Evolutionary conservation across 1,140 invertebrate genomes (phyloP), one percentile per base, ranked within the genome.

Genomic region (Caenorhabditis latens): DNA sequence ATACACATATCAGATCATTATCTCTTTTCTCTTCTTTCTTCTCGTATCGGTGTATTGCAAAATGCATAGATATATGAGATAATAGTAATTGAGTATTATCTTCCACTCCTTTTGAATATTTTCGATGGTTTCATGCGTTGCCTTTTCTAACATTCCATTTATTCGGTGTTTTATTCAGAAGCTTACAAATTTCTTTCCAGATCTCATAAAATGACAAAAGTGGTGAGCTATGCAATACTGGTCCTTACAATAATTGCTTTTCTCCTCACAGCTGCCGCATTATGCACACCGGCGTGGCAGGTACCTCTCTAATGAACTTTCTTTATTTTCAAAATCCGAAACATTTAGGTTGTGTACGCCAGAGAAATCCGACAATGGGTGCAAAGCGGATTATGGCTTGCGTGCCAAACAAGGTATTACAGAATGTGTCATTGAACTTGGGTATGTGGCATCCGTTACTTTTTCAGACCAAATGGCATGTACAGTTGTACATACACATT

Each of bases 401-500:
- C 75, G 9, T 89, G 88, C 50, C 88, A 89, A 57, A 89, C 88
- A 42, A 84, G 87, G 87, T 88, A 43, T 53, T 40, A 32, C n/a
- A 42, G n/a, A 13, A 13, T 53, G 16, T 58, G 57, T 58, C 57
- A n/a, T 8, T 63, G 61, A 63, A 63, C 61, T 63, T 21, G n/a
- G 40, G 7, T 9, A 32, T 21, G 4, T 13, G 24, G 21, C 24
- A 63, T 9, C 8, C n/a, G n/a, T 58, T 19, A 16, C 13, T 57
- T 63, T 86, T 86, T 65, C 79, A 88, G 88, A 55, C 88, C 88
- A 46, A 88, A 82, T 53, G 88, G 88, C 11, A 89, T 89, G 88
- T 87, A 89, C 88, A 88, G 58, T 19, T 89, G 88, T 67, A 89
- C 88, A 5, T 89, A 88, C 67, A 88, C 86, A 43, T 89, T 89